Conservation (phyloP, 2,113 vertebrate species). For the western clawed frog (Xenopus tropicalis) region UCB_Xtro_10.0 CM004448.2:41494501-41495000, state of each 20-base stretch:
- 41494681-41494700: not conserved
- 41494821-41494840: constrained; percentile 27
- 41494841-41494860: constrained; percentile 13
- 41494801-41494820: constrained; percentile 18
- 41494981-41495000: not conserved
- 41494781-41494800: not conserved
- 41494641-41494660: too few relatives aligned
- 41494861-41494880: constrained; percentile 7
- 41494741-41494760: not conserved
- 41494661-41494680: too few relatives aligned
- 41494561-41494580: too few relatives aligned
- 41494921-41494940: constrained; percentile 21
- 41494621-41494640: too few relatives aligned
- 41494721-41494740: not conserved
- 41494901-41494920: constrained; percentile 9
- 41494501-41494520: too few relatives aligned
- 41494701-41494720: not conserved
- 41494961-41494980: not conserved
- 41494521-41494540: too few relatives aligned
- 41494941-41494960: constrained; percentile 10
- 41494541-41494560: too few relatives aligned
- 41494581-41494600: too few relatives aligned
- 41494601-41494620: too few relatives aligned
- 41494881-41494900: constrained; percentile 22
- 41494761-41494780: constrained; percentile 9